Conservation (phyloP, 2,888 invertebrate genomes). For the Eristalis tenax region DNA sequence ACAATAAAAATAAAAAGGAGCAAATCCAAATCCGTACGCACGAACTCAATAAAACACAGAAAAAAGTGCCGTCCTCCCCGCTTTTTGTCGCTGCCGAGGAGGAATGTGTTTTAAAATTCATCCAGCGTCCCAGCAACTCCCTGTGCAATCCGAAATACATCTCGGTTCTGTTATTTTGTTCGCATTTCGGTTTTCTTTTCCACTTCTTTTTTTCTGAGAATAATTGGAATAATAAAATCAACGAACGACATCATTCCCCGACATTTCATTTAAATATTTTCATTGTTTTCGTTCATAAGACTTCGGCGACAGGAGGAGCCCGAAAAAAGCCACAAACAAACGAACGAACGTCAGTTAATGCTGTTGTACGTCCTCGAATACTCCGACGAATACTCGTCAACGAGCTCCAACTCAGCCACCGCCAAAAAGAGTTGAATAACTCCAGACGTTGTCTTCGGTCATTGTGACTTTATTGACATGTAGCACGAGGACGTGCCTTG, state of each 20-base stretch:
- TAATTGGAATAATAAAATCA: conserved; percentile 5
- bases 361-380: neutral
- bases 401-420: neutral
- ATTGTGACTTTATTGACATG: conserved; percentile 62
- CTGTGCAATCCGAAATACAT: conserved; percentile 24
- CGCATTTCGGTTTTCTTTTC: neutral
- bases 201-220: neutral
- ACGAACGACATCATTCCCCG: conserved; percentile 22
- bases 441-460: neutral
- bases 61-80: neutral
- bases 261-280: conserved; percentile 40
- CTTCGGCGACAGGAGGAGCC: neutral
- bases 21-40: neutral
- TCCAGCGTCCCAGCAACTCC: neutral
- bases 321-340: neutral
- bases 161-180: conserved; percentile 1
- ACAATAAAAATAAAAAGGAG: neutral
- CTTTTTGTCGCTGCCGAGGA: too few relatives aligned
- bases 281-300: conserved; percentile 27
- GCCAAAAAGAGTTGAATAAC: conserved; percentile 55
- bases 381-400: neutral
- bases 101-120: neutral
- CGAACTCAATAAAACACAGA: neutral
- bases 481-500: conserved; percentile 62
- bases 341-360: neutral